phyloP scores from a whole-genome alignment of 2,113 vertebrate species.

The Xiphophorus couchianus region DNA sequence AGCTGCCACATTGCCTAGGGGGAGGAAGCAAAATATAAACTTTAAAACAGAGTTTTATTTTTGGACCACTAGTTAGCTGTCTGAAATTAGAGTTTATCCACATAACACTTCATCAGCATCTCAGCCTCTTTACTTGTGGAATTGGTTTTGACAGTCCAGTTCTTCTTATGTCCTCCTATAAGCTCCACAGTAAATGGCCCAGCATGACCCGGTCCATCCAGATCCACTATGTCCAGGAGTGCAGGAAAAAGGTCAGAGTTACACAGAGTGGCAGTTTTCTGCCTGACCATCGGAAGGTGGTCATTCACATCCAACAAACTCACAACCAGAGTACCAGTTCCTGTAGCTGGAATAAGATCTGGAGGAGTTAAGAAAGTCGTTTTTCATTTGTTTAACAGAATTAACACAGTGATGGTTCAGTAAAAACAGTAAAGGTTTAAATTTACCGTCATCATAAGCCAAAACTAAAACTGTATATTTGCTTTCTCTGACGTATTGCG shows the following conservation, averaged over 20 bases:
- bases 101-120: background rate
- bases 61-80: background rate
- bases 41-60: background rate
- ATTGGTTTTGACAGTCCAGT: constrained; percentile 61
- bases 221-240: constrained; percentile 54
- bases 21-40: background rate
- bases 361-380: background rate
- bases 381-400: background rate
- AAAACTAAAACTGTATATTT: constrained; percentile 84
- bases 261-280: constrained; percentile 49
- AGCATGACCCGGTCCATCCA: constrained; percentile 53
- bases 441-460: constrained; percentile 84
- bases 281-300: constrained; percentile 58
- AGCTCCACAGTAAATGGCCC: constrained; percentile 60
- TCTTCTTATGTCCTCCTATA: constrained; percentile 32
- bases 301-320: constrained; percentile 73
- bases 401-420: too few species aligned
- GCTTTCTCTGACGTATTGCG: constrained; percentile 67
- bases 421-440: background rate
- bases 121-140: constrained; percentile 36
- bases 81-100: too few species aligned
- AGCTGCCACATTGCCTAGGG: constrained; percentile 19
- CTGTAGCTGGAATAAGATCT: constrained; percentile 69
- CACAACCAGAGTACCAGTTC: constrained; percentile 76
- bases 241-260: constrained; percentile 45